Base-by-base conservation (phyloP, 1,140 invertebrate genomes). In the Zaprionus gabonicus region DNA sequence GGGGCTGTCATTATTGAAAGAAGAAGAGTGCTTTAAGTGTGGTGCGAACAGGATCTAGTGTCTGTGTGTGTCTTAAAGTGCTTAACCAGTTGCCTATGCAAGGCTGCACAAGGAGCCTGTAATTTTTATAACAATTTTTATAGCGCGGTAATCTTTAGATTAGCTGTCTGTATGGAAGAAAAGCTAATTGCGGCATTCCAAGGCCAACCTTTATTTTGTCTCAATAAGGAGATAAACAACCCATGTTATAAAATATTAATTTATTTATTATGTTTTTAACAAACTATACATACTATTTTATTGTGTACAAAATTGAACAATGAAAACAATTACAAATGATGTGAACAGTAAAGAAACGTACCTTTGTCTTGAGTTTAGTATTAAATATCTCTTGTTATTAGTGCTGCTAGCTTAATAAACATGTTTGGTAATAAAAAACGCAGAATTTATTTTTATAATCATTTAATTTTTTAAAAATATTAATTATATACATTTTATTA, bases 401-500 rank as follows among this genome's bases (percentile, higher is more conserved):
- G 13, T n/a, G 15, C 5, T 41, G 4, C 15, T 15, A n/a, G 2
- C 38, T 20, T 49, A 7, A 15, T 12, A 17, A 15, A 27, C 36
- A 10, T 25, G 15, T n/a, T n/a, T n/a, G 7, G 38, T 7, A 10
- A 41, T 28, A 2, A 17, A 27, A 46, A 44, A 56, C 7, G 7
- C 27, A 28, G 28, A 2, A 10, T 27, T 34, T 44, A 6, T 46
- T 44, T 57, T 31, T 17, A 55, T 67, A 41, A 68, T 70, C 34
- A 55, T 65, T 63, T 63, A 51, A 56, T 56, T 56, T 38, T 67
- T 67, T 56, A 67, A 53, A 67, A 67, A 57, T 67, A 57, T 67
- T 53, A 31, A 56, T 66, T 66, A 67, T 58, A 67, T 67, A 67
- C 53, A 58, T 67, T 67, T 38, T 58, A 31, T 67, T 67, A 67